Evolutionary conservation across 1,140 invertebrate genomes (phyloP).

Genomic region (Drosophila malerkotliana): DNA sequence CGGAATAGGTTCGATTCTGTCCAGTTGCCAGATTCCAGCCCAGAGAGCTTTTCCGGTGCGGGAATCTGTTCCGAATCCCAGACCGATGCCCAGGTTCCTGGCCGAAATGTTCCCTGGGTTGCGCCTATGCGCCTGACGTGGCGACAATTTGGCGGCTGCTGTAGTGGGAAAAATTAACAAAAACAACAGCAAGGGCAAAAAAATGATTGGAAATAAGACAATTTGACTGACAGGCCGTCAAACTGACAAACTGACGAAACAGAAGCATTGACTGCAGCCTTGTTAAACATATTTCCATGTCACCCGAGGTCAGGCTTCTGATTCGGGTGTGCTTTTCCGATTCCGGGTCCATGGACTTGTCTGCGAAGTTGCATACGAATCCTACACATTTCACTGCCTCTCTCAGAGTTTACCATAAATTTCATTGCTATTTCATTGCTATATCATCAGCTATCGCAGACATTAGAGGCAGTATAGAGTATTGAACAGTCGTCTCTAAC

Average conservation of each 20-base stretch:
- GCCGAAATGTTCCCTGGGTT: slow-evolving; percentile 33
- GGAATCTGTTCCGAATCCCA: not conserved
- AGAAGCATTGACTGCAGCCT: slow-evolving; percentile 55
- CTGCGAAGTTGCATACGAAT: too few species aligned
- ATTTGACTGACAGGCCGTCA: slow-evolving; percentile 48
- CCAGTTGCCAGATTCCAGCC: not conserved
- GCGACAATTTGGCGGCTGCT: slow-evolving; percentile 57
- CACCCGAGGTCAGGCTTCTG: slow-evolving; percentile 36
- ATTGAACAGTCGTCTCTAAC: not conserved
- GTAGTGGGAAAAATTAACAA: slow-evolving; percentile 27
- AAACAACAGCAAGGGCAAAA: not conserved
- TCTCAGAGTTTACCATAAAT: too few species aligned
- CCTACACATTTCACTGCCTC: too few species aligned
- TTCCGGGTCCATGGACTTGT: not conserved
- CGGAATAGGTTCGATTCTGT: slow-evolving; percentile 30
- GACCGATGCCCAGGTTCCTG: not conserved
- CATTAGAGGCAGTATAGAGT: not conserved
- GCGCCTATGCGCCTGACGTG: slow-evolving; percentile 4
- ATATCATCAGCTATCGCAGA: too few species aligned
- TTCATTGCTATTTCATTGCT: too few species aligned
- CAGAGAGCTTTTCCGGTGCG: slow-evolving; percentile 23
- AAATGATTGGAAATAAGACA: slow-evolving; percentile 25
- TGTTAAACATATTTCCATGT: slow-evolving; percentile 55
- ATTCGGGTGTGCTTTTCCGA: not conserved
- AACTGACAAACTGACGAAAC: slow-evolving; percentile 54